Percentiles rank a stretch among this genome's conserved stretches.
Conservation (phyloP, 2,888 invertebrate genomes). For the Amphipoea lucens region DNA sequence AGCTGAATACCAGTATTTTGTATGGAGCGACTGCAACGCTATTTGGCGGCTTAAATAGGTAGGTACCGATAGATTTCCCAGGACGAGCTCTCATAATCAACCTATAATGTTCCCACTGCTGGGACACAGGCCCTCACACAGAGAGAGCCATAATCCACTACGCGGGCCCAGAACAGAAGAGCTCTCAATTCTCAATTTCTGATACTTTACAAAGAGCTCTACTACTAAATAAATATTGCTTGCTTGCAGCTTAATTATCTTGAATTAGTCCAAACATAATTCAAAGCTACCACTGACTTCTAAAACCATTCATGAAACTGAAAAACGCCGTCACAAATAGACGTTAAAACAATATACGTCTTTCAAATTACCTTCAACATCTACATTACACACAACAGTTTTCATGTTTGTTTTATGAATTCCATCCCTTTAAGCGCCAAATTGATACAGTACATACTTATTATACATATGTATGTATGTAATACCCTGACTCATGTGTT, state of each 20-base stretch:
- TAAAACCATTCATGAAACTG: neutral
- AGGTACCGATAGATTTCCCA: neutral
- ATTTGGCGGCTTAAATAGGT: neutral
- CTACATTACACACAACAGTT: neutral
- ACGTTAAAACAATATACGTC: neutral
- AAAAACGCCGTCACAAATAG: neutral
- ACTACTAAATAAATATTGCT: neutral
- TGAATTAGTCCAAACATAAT: neutral
- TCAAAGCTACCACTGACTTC: neutral
- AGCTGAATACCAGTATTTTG: too few relatives aligned
- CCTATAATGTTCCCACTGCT: too few relatives aligned
- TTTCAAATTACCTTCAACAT: neutral
- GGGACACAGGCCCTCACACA: too few relatives aligned
- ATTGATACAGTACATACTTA: constrained; percentile 52
- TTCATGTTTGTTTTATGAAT: constrained; percentile 51
- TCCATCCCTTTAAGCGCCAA: constrained; percentile 52
- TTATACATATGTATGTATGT: constrained; percentile 6
- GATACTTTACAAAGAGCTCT: neutral
- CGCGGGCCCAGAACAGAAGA: too few relatives aligned
- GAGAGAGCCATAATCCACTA: too few relatives aligned
- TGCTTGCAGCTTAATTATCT: neutral
- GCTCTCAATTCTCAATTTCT: neutral
- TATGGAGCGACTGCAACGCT: neutral
- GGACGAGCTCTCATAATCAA: neutral
- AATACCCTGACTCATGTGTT: constrained; percentile 52